Base-by-base conservation (phyloP, 2,888 invertebrate genomes). In the Eustalomyia histrio region DNA sequence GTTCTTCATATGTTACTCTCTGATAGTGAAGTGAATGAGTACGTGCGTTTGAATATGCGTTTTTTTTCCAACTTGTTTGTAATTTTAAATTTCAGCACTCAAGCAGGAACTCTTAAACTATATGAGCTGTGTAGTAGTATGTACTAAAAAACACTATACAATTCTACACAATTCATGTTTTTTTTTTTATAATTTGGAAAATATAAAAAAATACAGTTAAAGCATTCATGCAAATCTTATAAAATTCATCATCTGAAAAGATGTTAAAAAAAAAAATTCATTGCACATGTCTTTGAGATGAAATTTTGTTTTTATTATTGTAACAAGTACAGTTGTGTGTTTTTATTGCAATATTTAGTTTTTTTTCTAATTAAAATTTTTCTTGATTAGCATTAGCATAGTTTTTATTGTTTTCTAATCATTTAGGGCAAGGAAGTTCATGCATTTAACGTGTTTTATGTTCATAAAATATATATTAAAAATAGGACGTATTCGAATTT, bases 51-150 rank as follows among this genome's bases (percentile, higher is more conserved):
- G 16, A 47, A 47, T 47, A 16, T 50, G 9, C 57, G n/a, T 63
- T 76, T 39, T 65, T 43, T 21, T 39, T 29, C 7, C 29, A 29
- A 16, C 65, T 35, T 63, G 21, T 78, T 72, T 65, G 72, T 65
- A 71, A 78, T 57, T 71, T 78, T 14, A n/a, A 63, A 60, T 82
- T 76, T 79, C 71, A 74, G 21, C 64, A 76, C 68, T 75, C 58
- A 76, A 76, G 65, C 73, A 73, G 68, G 57, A 76, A 76, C 76
- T 79, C 68, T 58, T 72, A 78, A 83, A 80, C 71, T 74, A 58
- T 72, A 80, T 78, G 60, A 79, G 83, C 64, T 72, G 57, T 80
- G 81, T 73, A 83, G 75, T 67, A n/a, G 64, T 52, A 29, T 47
- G 18, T 73, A 17, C 60, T 6, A 29, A 29, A 29, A 29, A 35